Evolutionary conservation across 2,888 invertebrate genomes (phyloP), one percentile per base, ranked within the genome.

Genomic region (Fragum whitleyi): DNA sequence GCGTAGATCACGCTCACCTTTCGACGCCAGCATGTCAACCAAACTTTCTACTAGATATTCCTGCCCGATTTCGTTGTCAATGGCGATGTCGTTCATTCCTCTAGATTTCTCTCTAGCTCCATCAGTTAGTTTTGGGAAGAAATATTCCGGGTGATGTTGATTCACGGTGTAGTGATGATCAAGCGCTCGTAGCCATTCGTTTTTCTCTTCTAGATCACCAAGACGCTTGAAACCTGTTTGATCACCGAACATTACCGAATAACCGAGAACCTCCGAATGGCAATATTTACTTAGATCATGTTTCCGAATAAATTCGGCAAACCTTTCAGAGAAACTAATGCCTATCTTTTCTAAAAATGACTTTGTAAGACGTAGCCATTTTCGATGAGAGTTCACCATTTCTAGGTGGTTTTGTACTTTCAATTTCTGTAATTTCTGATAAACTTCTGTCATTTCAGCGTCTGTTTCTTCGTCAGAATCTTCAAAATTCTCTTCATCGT

Each of bases 71-170:
- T 69, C 67, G 1, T 28, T 16, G 39, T 75, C 73, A 9, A 9
- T 36, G 32, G 3, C 32, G 21, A 51, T 28, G 16, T 82, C 76
- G 1, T 75, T n/a, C 62, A 82, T 77, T 9, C 68, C 53, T 19
- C 42, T 57, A 39, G 47, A 51, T 59, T 71, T 70, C 23, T 78
- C 80, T 47, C 76, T 23, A 19, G 36, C 14, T n/a, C 78, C 78
- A 21, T 77, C 67, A 42, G 61, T 62, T 9, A 28, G 59, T 67
- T 73, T 55, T 28, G 69, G 69, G 32, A 74, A 72, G 78, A 82
- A 85, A 23, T 82, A 85, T 71, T 85, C 85, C 32, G 85, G 85
- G 68, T 85, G 85, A 23, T 85, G 85, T 9, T 80, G 85, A 59
- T 85, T 85, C 23, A 51, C 55, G 0, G 69, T 55, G 57, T 82